Percentiles rank a stretch among this genome's conserved stretches.
Conservation (phyloP, 2,888 invertebrate genomes). For the Harpagoxenus sublaevis region DNA sequence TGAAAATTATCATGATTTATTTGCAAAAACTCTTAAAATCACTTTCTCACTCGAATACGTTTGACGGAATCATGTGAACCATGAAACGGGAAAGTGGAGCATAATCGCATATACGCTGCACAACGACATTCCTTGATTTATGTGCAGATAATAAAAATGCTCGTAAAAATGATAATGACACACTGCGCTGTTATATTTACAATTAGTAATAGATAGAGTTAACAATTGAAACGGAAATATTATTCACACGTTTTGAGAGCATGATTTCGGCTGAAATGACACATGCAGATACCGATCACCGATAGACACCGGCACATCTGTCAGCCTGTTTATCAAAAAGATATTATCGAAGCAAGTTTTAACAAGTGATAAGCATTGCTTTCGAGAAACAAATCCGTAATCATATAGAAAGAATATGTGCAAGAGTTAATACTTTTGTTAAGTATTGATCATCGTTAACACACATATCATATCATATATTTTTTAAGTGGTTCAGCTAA, state of each 20-base stretch:
- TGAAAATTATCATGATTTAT: not conserved
- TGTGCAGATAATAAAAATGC: not conserved
- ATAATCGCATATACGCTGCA: not conserved
- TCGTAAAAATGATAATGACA: not conserved
- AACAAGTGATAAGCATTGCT: constrained; percentile 14
- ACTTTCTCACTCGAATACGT: not conserved
- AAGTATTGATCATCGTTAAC: not conserved
- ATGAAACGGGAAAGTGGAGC: constrained; percentile 15
- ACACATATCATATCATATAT: no score
- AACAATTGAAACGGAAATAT: constrained; percentile 7
- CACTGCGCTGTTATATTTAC: not conserved
- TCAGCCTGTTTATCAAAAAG: not conserved
- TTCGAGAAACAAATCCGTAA: not conserved
- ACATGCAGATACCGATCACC: not conserved
- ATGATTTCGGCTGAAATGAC: not conserved
- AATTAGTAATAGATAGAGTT: not conserved
- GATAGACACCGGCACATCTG: not conserved
- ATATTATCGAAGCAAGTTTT: constrained; percentile 16
- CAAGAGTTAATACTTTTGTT: constrained; percentile 44
- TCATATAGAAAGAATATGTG: constrained; percentile 64
- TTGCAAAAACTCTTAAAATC: not conserved
- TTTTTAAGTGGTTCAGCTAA: not conserved
- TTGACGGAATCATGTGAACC: not conserved
- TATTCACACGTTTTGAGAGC: not conserved
- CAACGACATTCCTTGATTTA: constrained; percentile 3